phyloP scores from a whole-genome alignment of 2,797 vertebrate genomes.

The Ctenopoma multispine region DNA sequence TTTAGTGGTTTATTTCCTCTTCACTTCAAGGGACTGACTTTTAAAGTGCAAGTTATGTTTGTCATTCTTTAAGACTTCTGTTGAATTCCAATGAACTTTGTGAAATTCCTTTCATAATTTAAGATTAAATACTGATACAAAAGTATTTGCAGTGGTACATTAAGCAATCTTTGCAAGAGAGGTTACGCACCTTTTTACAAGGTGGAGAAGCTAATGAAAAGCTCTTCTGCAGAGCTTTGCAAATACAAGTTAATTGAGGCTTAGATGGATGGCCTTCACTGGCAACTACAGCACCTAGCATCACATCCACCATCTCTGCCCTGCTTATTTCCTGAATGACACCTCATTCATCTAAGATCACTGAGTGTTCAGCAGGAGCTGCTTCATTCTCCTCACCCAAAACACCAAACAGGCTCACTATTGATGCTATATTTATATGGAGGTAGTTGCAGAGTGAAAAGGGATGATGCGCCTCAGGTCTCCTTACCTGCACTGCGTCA shows the following conservation, averaged over 20 bases:
- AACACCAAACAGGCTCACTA: constrained; percentile 67
- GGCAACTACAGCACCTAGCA: constrained; percentile 61
- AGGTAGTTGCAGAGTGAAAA: constrained; percentile 60
- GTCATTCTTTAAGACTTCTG: neutral
- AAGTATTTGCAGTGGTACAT: constrained; percentile 11
- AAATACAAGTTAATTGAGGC: constrained; percentile 57
- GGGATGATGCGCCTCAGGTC: constrained; percentile 62
- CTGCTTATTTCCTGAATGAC: constrained; percentile 71
- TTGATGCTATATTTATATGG: constrained; percentile 84
- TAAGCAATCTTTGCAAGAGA: constrained; percentile 25
- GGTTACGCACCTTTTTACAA: constrained; percentile 40
- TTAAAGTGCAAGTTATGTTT: neutral
- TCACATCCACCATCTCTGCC: constrained; percentile 63
- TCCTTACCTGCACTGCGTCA: constrained; percentile 57
- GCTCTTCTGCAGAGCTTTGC: constrained; percentile 33
- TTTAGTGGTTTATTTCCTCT: too few species aligned
- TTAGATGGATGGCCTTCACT: constrained; percentile 60
- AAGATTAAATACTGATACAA: constrained; percentile 16
- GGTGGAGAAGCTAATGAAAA: constrained; percentile 52
- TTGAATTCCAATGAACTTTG: neutral
- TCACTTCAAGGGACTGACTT: too few species aligned
- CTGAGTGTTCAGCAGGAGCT: constrained; percentile 70
- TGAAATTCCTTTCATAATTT: neutral
- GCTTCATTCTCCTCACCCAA: constrained; percentile 74
- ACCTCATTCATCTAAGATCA: constrained; percentile 76